Evolutionary conservation across 2,888 invertebrate genomes (phyloP), one percentile per base, ranked within the genome.

Genomic region (Tiliacea aurago): DNA sequence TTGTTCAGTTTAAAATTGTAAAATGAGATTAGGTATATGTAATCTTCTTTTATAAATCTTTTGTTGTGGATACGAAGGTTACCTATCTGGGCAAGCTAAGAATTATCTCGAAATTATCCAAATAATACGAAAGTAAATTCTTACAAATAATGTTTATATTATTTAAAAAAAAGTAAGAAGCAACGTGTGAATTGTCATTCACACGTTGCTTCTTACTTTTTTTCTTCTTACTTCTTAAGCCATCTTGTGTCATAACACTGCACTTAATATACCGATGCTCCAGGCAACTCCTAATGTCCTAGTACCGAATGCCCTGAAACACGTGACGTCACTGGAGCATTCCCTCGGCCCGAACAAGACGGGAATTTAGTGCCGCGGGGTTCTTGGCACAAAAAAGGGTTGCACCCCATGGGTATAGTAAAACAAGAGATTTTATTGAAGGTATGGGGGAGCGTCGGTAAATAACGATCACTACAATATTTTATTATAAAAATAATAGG

Each of bases 321-420:
- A 80, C 80, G 80, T 84, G 84, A 80, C 81, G 72, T 64, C 73
- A 75, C 49, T 61, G 43, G 71, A 62, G 58, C 55, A 61, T 80
- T 78, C 77, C 71, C 82, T 53, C 56, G 74, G 45, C 37, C 13
- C 55, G 18, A 15, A 28, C 41, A 33, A 51, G 61, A 47, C 70
- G 49, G 56, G 63, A 67, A 75, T 78, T 78, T 58, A 74, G 66
- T 66, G 47, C 7, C 41, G 33, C 28, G 53, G n/a, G 37, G 43
- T 47, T 41, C 59, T 13, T 23, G 49, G 1, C 33, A 63, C 56
- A 80, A 67, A 78, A 70, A 73, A 73, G 13, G 37, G 28, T 61
- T 20, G 23, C 18, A 18, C 62, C 80, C 62, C 75, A 15, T 18
- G 74, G 62, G 80, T 74, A 28, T 20, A 53, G 62, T 80, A 63